Evolutionary conservation across 2,888 invertebrate species (phyloP).

Genomic region (Cybosia mesomella): DNA sequence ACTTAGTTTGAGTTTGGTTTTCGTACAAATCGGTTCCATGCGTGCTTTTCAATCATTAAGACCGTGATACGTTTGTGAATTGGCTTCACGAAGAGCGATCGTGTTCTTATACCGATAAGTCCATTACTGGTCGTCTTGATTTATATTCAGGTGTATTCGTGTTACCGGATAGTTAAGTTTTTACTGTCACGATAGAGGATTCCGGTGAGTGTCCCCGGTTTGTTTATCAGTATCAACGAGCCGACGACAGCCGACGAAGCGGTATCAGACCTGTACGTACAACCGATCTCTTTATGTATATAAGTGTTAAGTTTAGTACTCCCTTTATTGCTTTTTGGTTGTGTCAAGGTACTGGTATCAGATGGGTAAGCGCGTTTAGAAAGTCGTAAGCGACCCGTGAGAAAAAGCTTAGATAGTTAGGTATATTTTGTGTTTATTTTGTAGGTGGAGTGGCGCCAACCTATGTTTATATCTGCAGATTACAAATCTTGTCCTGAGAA

Average conservation of each 20-base stretch:
- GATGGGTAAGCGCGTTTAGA: slow-evolving; percentile 38
- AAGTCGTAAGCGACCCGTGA: slow-evolving; percentile 54
- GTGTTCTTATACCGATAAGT: slow-evolving; percentile 81
- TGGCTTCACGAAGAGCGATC: slow-evolving; percentile 71
- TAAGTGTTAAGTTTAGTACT: slow-evolving; percentile 80
- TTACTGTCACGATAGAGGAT: slow-evolving; percentile 80
- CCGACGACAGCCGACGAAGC: slow-evolving; percentile 79
- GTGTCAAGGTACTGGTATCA: slow-evolving; percentile 58
- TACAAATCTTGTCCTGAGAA: too few species aligned
- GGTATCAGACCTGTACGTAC: slow-evolving; percentile 79
- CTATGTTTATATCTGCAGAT: too few species aligned
- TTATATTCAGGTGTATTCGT: slow-evolving; percentile 82
- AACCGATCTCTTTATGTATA: slow-evolving; percentile 77
- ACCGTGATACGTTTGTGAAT: slow-evolving; percentile 61
- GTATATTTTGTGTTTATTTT: not conserved
- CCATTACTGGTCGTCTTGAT: slow-evolving; percentile 73
- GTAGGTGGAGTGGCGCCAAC: too few species aligned
- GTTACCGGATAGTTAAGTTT: slow-evolving; percentile 84
- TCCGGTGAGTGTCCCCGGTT: slow-evolving; percentile 76
- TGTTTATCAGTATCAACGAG: slow-evolving; percentile 78
- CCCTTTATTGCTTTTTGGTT: slow-evolving; percentile 80
- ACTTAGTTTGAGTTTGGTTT: slow-evolving; percentile 58
- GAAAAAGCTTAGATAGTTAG: slow-evolving; percentile 36
- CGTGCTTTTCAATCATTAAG: slow-evolving; percentile 65
- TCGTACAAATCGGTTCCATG: slow-evolving; percentile 57